phyloP scores from a whole-genome alignment of 1,140 invertebrate genomes.

The Daktulosphaira vitifoliae region DNA sequence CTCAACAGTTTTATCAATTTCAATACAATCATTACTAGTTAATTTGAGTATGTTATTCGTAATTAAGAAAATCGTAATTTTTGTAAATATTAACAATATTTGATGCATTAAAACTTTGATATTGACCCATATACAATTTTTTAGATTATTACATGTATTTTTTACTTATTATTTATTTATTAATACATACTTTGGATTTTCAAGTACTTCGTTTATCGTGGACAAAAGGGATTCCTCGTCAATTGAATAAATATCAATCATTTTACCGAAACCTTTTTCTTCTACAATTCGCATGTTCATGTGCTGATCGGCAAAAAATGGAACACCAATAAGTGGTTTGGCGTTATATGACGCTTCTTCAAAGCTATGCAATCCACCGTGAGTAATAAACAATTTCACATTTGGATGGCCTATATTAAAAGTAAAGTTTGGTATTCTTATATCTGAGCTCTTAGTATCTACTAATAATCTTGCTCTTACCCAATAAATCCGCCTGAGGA shows the following conservation, averaged over 20 bases:
- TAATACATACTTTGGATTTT: constrained; percentile 42
- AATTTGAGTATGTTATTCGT: too few relatives aligned
- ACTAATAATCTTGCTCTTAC: constrained; percentile 34
- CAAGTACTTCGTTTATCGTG: constrained; percentile 40
- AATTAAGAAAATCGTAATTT: too few relatives aligned
- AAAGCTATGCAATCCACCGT: constrained; percentile 50
- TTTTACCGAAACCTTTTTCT: too few relatives aligned
- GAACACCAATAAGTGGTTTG: constrained; percentile 46
- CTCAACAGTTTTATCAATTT: too few relatives aligned
- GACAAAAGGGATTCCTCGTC: constrained; percentile 41
- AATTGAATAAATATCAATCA: constrained; percentile 42
- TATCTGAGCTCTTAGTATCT: not conserved
- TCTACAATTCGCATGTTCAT: constrained; percentile 39
- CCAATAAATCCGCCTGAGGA: not conserved
- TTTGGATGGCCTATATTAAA: constrained; percentile 46
- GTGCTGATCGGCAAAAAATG: constrained; percentile 44
- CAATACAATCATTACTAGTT: too few relatives aligned
- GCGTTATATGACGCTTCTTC: too few relatives aligned
- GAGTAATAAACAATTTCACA: constrained; percentile 48
- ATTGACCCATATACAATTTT: not conserved
- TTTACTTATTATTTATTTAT: too few relatives aligned
- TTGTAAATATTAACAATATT: too few relatives aligned
- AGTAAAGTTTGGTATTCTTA: not conserved
- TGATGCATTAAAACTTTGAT: too few relatives aligned
- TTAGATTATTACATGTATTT: not conserved